These are phyloP conservation scores for Pardalotus punctatus DNA, from an alignment of 2,113 vertebrate genomes.

Conservation along the genomic window DNA sequence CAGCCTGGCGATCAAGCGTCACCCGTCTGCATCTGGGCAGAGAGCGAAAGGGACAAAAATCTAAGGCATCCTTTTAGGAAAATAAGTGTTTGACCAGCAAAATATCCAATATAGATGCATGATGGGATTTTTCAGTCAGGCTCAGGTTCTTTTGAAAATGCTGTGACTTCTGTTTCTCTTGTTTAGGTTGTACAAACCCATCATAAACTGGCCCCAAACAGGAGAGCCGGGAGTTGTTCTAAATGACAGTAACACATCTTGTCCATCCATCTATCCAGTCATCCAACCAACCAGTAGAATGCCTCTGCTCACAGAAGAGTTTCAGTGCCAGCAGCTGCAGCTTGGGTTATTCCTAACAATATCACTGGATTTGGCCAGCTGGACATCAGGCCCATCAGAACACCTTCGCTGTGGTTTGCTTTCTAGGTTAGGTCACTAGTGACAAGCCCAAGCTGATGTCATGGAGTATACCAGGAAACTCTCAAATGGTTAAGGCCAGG, in stretches of 20 bases:
- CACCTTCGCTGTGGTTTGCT: neutral
- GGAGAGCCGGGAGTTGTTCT: neutral
- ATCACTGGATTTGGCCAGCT: neutral
- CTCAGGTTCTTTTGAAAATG: neutral
- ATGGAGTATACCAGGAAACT: neutral
- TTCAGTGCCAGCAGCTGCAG: neutral
- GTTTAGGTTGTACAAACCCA: neutral
- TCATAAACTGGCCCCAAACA: accelerated
- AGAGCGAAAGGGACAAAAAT: accelerated
- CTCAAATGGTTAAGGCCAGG: neutral
- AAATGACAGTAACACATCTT: neutral
- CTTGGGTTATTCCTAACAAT: neutral
- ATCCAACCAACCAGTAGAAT: accelerated
- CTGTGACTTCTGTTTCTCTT: neutral
- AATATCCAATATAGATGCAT: accelerated
- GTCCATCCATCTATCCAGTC: accelerated
- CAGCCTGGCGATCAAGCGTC: accelerated
- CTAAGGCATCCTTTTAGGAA: neutral
- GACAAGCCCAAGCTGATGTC: neutral
- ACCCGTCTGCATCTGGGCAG: accelerated
- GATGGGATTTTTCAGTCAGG: neutral
- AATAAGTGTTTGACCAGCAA: neutral
- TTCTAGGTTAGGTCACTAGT: neutral
- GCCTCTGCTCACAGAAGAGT: neutral
- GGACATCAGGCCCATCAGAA: accelerated